Percentiles rank a stretch among this genome's conserved stretches.
phyloP scores from a whole-genome alignment of 2,888 invertebrate species.

The Diplazon laetatorius region DNA sequence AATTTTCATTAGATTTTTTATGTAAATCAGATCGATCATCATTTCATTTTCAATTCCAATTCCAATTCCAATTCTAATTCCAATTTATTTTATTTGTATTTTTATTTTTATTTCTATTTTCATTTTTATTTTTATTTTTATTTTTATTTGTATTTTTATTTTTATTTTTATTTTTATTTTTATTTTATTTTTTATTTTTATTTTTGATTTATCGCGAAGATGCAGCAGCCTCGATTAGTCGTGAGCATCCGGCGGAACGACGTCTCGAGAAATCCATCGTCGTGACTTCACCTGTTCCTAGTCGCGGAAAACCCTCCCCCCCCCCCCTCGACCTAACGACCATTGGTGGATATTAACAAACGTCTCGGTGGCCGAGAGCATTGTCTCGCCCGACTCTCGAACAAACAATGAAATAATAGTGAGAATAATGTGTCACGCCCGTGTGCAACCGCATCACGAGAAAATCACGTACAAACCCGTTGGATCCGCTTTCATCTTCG shows the following conservation, averaged over 20 bases:
- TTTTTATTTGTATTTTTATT: too few species aligned
- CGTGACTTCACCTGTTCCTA: slow-evolving; percentile 16
- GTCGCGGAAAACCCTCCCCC: neutral
- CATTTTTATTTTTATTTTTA: too few species aligned
- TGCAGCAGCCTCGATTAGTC: slow-evolving; percentile 6
- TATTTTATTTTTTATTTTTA: too few species aligned
- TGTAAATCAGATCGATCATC: too few species aligned
- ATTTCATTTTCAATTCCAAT: too few species aligned
- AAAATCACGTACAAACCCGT: slow-evolving; percentile 36
- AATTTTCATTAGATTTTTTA: too few species aligned
- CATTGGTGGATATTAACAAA: slow-evolving; percentile 48
- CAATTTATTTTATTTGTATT: too few species aligned
- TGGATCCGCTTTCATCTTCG: slow-evolving; percentile 56
- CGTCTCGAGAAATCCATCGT: slow-evolving; percentile 52
- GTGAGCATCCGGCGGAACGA: slow-evolving; percentile 58
- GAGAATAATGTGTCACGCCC: slow-evolving; percentile 49
- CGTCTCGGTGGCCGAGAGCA: slow-evolving; percentile 8
- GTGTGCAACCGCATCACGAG: slow-evolving; percentile 29
- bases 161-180: too few species aligned
- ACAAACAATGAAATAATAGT: slow-evolving; percentile 63
- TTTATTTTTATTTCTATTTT: too few species aligned
- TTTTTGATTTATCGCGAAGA: neutral
- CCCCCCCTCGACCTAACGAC: neutral
- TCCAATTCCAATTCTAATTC: too few species aligned
- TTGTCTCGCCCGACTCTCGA: slow-evolving; percentile 47